Evolutionary conservation across 2,797 vertebrate genomes (phyloP).

Genomic region (Sebastolobus alascanus): DNA sequence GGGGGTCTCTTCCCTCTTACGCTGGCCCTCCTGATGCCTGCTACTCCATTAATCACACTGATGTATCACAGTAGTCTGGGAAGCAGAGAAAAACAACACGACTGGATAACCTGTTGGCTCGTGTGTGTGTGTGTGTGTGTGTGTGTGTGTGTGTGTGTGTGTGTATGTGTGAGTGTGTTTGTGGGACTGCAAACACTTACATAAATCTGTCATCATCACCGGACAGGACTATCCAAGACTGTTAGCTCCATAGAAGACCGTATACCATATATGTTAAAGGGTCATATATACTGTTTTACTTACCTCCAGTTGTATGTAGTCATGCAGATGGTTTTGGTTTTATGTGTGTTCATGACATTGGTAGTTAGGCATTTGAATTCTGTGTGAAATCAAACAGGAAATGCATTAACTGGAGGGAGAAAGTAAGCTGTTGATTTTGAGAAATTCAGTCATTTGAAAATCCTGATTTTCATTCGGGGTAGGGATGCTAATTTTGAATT

Average conservation of each 20-base stretch:
- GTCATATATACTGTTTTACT: background rate
- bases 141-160: background rate
- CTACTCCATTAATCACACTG: conserved; percentile 82
- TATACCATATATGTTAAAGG: background rate
- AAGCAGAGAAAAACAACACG: conserved; percentile 71
- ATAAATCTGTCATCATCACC: conserved; percentile 28
- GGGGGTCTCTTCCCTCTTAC: conserved; percentile 63
- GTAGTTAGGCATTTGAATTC: background rate
- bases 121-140: conserved; percentile 2
- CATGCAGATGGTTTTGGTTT: background rate
- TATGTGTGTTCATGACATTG: too few species aligned
- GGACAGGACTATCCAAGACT: conserved; percentile 5
- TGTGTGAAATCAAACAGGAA: background rate
- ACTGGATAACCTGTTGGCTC: conserved; percentile 70
- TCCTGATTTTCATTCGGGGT: background rate
- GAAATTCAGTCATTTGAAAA: background rate
- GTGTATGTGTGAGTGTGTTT: conserved; percentile 4
- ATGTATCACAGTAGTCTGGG: conserved; percentile 68
- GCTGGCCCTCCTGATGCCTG: conserved; percentile 62
- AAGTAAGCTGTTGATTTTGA: background rate
- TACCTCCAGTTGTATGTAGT: background rate
- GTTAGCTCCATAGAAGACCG: background rate
- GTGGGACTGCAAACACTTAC: conserved; percentile 19
- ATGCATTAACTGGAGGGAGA: background rate
- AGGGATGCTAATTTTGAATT: too few species aligned